Percentiles rank a stretch among this genome's conserved stretches.
Evolutionary conservation across 2,797 vertebrate species (phyloP).

Genomic region (Fringilla coelebs): DNA sequence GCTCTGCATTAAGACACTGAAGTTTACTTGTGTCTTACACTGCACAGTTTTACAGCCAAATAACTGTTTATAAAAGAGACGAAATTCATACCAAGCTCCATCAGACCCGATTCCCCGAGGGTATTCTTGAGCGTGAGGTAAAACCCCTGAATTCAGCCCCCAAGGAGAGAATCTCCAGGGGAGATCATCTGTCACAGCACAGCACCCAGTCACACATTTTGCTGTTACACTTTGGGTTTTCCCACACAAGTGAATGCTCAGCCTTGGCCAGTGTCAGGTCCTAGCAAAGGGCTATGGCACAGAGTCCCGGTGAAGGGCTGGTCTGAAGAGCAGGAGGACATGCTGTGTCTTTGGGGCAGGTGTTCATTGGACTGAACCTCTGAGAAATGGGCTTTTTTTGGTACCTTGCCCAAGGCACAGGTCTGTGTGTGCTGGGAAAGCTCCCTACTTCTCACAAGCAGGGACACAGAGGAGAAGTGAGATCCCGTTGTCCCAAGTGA

Average conservation of each 20-base stretch:
- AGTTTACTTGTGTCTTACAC: background rate
- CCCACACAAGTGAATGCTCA: background rate
- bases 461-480: background rate
- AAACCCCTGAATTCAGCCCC: background rate
- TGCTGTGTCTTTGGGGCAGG: accelerated
- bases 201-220: background rate
- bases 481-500: background rate
- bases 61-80: background rate
- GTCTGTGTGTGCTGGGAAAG: background rate
- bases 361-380: background rate
- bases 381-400: background rate
- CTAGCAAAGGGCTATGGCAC: background rate
- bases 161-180: background rate
- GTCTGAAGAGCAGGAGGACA: accelerated
- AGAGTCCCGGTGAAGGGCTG: background rate
- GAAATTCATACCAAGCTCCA: background rate
- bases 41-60: background rate
- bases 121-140: background rate
- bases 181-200: accelerated
- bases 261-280: background rate
- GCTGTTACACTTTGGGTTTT: background rate
- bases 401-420: background rate
- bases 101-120: background rate
- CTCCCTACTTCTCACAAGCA: background rate
- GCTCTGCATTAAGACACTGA: background rate